phyloP scores from a whole-genome alignment of 2,888 invertebrate species.

The Anagyrus pseudococci region DNA sequence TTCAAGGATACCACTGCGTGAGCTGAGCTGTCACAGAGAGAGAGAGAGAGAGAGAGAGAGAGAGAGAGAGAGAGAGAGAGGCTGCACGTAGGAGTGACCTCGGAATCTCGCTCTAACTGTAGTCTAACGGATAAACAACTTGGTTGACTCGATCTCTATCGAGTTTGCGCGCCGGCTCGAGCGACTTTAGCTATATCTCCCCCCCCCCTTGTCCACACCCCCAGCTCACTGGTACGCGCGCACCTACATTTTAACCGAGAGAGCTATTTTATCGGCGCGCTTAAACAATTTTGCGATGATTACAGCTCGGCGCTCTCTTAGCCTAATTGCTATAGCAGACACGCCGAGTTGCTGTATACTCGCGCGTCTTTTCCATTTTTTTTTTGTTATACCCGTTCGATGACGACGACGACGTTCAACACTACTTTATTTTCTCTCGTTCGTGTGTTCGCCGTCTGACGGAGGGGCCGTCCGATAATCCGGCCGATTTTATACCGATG shows the following conservation, averaged over 20 bases:
- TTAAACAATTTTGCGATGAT: neutral
- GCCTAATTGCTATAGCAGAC: neutral
- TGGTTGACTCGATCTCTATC: slow-evolving; percentile 17
- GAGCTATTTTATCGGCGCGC: neutral
- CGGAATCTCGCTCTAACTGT: neutral
- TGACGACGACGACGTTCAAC: too few species aligned
- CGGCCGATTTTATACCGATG: too few species aligned
- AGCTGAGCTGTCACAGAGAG: neutral
- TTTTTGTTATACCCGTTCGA: too few species aligned
- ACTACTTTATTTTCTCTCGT: too few species aligned
- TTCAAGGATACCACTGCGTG: neutral
- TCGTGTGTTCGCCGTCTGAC: too few species aligned
- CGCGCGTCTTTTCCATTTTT: too few species aligned
- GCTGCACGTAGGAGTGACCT: slow-evolving; percentile 3
- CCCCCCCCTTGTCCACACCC: neutral
- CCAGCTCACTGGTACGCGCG: neutral
- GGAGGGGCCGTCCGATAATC: too few species aligned
- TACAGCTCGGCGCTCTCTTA: neutral
- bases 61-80: too few species aligned
- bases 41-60: too few species aligned
- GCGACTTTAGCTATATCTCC: neutral
- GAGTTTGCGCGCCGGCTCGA: neutral
- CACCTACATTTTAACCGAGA: neutral
- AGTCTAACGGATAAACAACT: slow-evolving; percentile 25
- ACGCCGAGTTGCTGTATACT: too few species aligned